These are phyloP conservation scores for Muscicapa striata DNA, from an alignment of 2,797 vertebrate genomes.

Conservation along the genomic window DNA sequence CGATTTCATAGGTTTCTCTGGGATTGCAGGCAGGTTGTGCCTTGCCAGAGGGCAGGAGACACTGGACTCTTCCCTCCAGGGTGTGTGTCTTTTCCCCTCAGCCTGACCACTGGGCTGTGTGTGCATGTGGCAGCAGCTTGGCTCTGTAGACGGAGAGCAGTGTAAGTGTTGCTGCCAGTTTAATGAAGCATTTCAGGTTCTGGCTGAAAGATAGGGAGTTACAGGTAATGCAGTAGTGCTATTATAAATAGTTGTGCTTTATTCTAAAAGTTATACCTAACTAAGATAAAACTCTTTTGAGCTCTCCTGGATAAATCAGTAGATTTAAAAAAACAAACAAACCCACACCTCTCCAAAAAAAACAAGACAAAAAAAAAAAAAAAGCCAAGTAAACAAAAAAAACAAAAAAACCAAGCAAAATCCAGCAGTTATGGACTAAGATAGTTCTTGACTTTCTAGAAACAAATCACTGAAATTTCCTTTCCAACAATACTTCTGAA, in stretches of 20 bases:
- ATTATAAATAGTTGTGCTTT: not conserved
- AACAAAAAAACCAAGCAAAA: not conserved
- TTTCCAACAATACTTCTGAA: slow-evolving; percentile 77
- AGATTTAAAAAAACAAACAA: not conserved
- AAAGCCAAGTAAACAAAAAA: no score
- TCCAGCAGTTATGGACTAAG: not conserved
- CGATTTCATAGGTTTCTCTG: not conserved
- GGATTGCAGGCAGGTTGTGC: not conserved
- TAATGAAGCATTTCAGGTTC: not conserved
- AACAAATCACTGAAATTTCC: slow-evolving; percentile 69
- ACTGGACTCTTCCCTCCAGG: not conserved
- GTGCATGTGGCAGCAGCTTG: not conserved
- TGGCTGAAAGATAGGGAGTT: not conserved
- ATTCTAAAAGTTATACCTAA: not conserved
- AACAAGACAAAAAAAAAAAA: no score
- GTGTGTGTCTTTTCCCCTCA: fast-evolving
- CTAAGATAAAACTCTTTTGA: not conserved
- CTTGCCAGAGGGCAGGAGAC: not conserved
- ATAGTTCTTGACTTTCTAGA: slow-evolving; percentile 62
- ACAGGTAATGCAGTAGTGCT: not conserved
- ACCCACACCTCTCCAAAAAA: no score
- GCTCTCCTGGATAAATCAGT: not conserved
- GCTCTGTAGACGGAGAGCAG: not conserved
- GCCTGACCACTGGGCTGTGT: not conserved
- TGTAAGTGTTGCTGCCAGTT: not conserved